phyloP scores from a whole-genome alignment of 1,140 invertebrate genomes.

The Macrobrachium nipponense region DNA sequence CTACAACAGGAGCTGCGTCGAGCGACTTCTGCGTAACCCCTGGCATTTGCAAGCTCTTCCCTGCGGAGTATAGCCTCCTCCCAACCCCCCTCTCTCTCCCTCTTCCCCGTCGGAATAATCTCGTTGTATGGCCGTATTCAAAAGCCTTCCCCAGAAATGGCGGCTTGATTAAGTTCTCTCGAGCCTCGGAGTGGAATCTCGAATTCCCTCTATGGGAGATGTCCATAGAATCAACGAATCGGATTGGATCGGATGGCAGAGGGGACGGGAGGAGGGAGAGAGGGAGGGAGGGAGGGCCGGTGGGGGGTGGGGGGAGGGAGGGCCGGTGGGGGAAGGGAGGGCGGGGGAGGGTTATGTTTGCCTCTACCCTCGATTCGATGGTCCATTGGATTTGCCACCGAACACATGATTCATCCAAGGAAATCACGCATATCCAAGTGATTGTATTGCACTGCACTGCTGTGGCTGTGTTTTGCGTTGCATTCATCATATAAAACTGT shows the following conservation, averaged over 20 bases:
- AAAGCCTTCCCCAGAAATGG: no score
- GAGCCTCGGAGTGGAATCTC: no score
- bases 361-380: neutral
- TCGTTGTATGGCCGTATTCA: neutral
- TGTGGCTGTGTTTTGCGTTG: no score
- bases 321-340: neutral
- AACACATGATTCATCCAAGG: neutral
- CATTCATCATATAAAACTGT: no score
- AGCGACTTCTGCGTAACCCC: no score
- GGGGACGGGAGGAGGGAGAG: neutral
- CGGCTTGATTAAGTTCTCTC: no score
- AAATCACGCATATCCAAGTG: no score
- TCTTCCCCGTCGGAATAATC: constrained; percentile 1
- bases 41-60: no score
- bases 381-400: neutral
- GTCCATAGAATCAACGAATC: neutral
- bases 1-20: no score
- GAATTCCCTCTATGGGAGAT: no score
- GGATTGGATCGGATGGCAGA: neutral
- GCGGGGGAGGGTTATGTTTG: neutral
- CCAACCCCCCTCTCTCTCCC: neutral
- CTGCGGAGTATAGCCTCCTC: neutral
- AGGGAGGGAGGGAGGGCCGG: neutral
- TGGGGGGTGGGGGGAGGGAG: neutral
- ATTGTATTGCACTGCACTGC: no score